Conservation (phyloP, 2,888 invertebrate species). For the Eristalis arbustorum region DNA sequence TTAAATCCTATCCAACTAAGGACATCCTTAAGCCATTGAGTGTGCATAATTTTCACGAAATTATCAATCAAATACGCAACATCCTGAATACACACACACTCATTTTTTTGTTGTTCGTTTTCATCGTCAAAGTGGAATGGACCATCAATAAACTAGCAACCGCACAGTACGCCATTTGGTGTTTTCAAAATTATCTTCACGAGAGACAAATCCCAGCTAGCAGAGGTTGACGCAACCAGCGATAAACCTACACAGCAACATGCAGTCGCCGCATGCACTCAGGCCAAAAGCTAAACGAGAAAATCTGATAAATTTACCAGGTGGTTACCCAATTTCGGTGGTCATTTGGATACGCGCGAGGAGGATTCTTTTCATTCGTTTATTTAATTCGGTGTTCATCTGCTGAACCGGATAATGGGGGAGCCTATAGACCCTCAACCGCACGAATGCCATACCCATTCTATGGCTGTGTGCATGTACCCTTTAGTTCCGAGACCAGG, state of each 20-base stretch:
- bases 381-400: slow-evolving; percentile 57
- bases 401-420: slow-evolving; percentile 55
- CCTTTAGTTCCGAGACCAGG: slow-evolving; percentile 2
- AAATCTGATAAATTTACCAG: slow-evolving; percentile 67
- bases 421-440: slow-evolving; percentile 21
- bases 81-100: background rate
- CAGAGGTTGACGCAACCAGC: background rate
- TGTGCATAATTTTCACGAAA: background rate
- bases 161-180: background rate
- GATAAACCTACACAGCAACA: background rate
- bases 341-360: slow-evolving; percentile 14
- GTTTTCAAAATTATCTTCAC: slow-evolving; percentile 4
- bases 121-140: background rate
- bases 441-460: background rate
- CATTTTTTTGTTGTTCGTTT: background rate
- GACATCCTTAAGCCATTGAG: too few relatives aligned
- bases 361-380: slow-evolving; percentile 50
- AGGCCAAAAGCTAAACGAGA: slow-evolving; percentile 48
- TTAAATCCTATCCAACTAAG: too few relatives aligned
- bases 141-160: background rate
- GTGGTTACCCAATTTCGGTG: slow-evolving; percentile 59
- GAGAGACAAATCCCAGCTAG: slow-evolving; percentile 1
- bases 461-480: background rate
- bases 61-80: background rate
- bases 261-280: slow-evolving; percentile 6